Percentiles rank a stretch among this genome's conserved stretches.
Evolutionary conservation across 2,888 invertebrate species (phyloP).

Genomic region (Idaea biselata): DNA sequence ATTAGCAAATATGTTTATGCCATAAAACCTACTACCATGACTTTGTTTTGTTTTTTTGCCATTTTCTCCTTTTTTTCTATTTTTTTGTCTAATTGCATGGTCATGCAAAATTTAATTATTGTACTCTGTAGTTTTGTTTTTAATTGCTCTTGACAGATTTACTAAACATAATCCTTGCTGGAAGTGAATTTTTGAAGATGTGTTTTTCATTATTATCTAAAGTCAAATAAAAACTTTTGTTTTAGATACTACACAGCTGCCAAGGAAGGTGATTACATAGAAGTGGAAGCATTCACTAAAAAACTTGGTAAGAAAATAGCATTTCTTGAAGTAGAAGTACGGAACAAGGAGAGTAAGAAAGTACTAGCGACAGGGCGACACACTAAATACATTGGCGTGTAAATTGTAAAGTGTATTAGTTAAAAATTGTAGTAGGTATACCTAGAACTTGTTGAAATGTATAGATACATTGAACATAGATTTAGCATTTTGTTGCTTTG

Average conservation of each 20-base stretch:
- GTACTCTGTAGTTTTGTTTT: no score
- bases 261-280: conserved; percentile 87
- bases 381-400: conserved; percentile 84
- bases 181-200: no score
- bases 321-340: conserved; percentile 89
- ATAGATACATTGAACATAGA: not conserved
- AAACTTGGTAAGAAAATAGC: conserved; percentile 90
- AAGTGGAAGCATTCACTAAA: conserved; percentile 88
- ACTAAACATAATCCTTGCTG: no score
- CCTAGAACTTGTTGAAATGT: not conserved
- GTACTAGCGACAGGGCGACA: conserved; percentile 91
- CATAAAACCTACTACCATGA: no score
- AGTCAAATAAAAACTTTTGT: conserved; percentile 26
- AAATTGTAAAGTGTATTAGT: no score
- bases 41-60: no score
- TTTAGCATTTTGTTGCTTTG: no score
- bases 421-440: not conserved
- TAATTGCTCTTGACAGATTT: no score
- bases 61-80: no score
- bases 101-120: no score
- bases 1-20: no score
- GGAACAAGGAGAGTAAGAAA: conserved; percentile 86
- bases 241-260: conserved; percentile 89
- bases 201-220: not conserved
- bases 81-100: no score